Evolutionary conservation across 2,113 vertebrate species (phyloP).

Genomic region (Megaleporinus macrocephalus): DNA sequence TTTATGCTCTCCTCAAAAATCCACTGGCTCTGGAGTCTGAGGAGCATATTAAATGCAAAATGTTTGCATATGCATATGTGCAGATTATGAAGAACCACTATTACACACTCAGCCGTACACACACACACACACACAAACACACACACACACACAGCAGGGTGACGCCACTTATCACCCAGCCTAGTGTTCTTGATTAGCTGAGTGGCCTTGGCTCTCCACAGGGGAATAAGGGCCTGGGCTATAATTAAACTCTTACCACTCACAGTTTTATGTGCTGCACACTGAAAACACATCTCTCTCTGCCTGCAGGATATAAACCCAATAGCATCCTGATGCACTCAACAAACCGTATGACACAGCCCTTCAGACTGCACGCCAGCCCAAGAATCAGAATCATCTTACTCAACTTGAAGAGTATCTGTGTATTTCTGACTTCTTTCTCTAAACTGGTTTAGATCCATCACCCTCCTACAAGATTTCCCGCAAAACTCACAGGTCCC

Average conservation of each 20-base stretch:
- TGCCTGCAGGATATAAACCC: neutral
- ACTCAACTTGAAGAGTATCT: neutral
- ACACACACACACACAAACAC: conserved; percentile 14
- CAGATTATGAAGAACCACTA: conserved; percentile 12
- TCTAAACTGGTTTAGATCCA: neutral
- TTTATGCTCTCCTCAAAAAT: neutral
- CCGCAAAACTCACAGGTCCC: too few species aligned
- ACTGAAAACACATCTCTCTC: conserved; percentile 5
- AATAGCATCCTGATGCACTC: conserved; percentile 28
- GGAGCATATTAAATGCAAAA: neutral
- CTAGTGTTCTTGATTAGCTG: conserved; percentile 67
- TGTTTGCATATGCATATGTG: neutral
- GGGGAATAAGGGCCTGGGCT: conserved; percentile 58
- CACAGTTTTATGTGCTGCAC: conserved; percentile 48
- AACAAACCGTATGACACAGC: neutral
- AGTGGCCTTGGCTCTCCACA: conserved; percentile 53
- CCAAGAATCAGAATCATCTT: neutral
- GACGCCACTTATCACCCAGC: conserved; percentile 63
- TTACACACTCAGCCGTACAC: neutral
- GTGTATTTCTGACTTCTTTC: neutral
- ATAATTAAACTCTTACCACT: conserved; percentile 69
- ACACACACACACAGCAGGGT: conserved; percentile 29
- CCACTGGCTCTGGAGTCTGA: neutral
- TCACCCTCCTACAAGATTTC: neutral
- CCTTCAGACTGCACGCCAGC: neutral